Percentiles rank a stretch among this genome's conserved stretches.
These are phyloP conservation scores for Sakesphorus luctuosus DNA, from an alignment of 2,113 vertebrate genomes.

Conservation along the genomic window DNA sequence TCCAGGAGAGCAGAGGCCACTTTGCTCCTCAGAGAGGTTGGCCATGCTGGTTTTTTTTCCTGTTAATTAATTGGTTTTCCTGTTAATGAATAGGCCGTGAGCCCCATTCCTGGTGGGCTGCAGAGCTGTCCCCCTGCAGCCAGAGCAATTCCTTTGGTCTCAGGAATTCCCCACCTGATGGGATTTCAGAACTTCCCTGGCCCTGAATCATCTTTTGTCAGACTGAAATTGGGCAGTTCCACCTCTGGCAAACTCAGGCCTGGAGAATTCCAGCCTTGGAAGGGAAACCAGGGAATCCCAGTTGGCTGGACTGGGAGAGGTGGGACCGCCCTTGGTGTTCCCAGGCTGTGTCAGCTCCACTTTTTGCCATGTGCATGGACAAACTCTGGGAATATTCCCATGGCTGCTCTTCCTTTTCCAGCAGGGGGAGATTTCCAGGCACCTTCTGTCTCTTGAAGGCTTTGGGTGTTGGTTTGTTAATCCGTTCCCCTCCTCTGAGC, in stretches of 20 bases:
- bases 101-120: accelerated
- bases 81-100: too few relatives aligned
- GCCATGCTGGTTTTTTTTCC: accelerated
- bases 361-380: accelerated
- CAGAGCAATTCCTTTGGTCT: accelerated
- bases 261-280: not conserved
- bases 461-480: not conserved
- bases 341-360: accelerated
- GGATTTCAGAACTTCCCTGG: not conserved
- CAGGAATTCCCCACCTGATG: not conserved
- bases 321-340: not conserved
- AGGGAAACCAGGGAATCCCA: not conserved
- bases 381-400: not conserved
- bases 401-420: not conserved
- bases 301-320: not conserved
- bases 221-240: not conserved
- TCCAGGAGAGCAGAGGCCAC: not conserved
- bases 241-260: not conserved
- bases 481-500: not conserved
- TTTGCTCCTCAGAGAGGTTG: not conserved
- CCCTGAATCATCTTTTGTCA: not conserved
- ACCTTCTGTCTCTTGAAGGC: not conserved
- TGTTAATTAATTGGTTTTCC: not conserved
- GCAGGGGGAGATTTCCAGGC: not conserved
- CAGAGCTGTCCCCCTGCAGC: not conserved